Evolutionary conservation across 1,140 invertebrate genomes (phyloP), one percentile per base, ranked within the genome.

Genomic region (Drosophila grimshawi): DNA sequence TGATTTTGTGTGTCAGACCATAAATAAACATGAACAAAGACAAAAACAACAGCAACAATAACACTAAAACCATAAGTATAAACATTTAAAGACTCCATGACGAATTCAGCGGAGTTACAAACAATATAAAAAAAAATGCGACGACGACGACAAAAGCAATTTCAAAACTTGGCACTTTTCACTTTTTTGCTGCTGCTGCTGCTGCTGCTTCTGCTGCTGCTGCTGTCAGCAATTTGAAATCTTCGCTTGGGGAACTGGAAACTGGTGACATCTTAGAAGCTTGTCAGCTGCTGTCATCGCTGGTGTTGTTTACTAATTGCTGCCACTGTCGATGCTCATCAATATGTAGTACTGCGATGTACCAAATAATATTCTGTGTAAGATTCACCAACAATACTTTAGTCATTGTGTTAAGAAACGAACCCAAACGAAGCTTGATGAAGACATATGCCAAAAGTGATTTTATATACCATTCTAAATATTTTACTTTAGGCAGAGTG

Each of bases 1-100:
- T 81, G 82, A 69, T 70, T 86, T 86, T 86, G 70, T 81, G 57
- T 81, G 82, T 81, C 78, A 80, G 72, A 53, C 66, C 61, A 78
- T 49, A 51, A 65, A 65, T 51, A 56, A 53, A 73, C 57, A 81
- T 33, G 5, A 57, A 11, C 37, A 48, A 37, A 55, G 70, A 59
- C 41, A 74, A 30, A 19, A 56, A 30, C 27, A 41, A 41, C 6
- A 55, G 3, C 53, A n/a, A 51, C 49, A 43, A 35, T 29, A 52
- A n/a, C 61, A 59, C 75, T 64, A 66, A 66, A 79, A 80, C 56
- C 53, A 74, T 67, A 81, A 81, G 69, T 55, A 51, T 41, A 45
- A 57, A 46, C 55, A 62, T 7, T 39, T 53, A 43, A 7, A 56
- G 52, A 19, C 45, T 30, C 29, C 6, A 39, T 45, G 39, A 27